Base-by-base conservation (phyloP, 2,113 vertebrate species). In the Hoplias malabaricus region DNA sequence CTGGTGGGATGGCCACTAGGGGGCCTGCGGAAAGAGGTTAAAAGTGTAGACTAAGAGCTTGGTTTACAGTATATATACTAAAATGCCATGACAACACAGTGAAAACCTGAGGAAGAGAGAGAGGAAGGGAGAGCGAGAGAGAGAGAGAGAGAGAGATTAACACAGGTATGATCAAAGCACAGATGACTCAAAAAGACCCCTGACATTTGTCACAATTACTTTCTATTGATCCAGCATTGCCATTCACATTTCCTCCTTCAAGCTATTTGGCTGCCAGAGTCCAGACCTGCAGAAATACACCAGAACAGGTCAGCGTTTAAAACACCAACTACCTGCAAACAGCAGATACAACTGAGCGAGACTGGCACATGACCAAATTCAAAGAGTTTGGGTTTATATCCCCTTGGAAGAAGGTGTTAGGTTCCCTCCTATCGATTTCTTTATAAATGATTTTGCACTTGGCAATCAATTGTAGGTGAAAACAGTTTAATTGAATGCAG, bases 151-250 rank as follows among this genome's bases (percentile, higher is more conserved):
- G 13, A 14, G 42, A 27, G 2, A 48, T 27, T 40, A 53, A 14
- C 43, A 50, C 33, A 48, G 29, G 36, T 72, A 10, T 42, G 31
- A 78, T 78, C 43, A 75, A 61, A 38, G 73, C 6, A 43, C 36
- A 50, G 77, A 71, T 75, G 75, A 74, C 66, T 78, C 70, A 77
- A 27, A 61, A 38, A 62, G 68, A 69, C 59, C 66, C 53, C 59
- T 74, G 80, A 82, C 80, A 82, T 80, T 77, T 67, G 50, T 63
- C 43, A 68, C 80, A 84, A 84, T 82, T 82, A 75, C 66, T 75
- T 84, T 82, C 71, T 70, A 84, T 82, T 56, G 77, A 82, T 75
- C 69, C 23, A 19, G 50, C 69, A 36, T 57, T 59, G 63, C 31
- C 61, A 75, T 40, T 68, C 79, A 76, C 50, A 65, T 73, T 73